Percentiles rank a stretch among this genome's conserved stretches.
Evolutionary conservation across 1,140 invertebrate species (phyloP).

Genomic region (Samia ricini): DNA sequence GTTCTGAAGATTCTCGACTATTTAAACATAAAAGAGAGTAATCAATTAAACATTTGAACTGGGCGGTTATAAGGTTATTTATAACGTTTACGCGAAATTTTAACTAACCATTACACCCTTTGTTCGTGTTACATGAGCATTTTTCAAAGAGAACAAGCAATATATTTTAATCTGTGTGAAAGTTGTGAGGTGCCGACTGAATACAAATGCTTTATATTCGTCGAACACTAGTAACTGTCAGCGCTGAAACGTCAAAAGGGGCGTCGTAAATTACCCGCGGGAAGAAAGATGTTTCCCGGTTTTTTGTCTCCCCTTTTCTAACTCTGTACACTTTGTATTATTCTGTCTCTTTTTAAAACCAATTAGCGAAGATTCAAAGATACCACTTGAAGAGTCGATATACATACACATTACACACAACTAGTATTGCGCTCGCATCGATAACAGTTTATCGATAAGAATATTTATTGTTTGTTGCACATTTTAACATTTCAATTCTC

Average conservation of each 20-base stretch:
- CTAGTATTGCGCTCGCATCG: background rate
- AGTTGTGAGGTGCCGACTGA: background rate
- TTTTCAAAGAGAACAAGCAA: slow-evolving; percentile 34
- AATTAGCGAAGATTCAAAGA: slow-evolving; percentile 56
- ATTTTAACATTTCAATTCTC: too few relatives aligned
- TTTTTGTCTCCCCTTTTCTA: slow-evolving; percentile 27
- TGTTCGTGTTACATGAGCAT: slow-evolving; percentile 34
- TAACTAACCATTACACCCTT: slow-evolving; percentile 55
- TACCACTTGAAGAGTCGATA: slow-evolving; percentile 38
- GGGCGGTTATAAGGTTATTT: background rate
- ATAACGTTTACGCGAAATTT: slow-evolving; percentile 15
- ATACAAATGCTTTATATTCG: background rate
- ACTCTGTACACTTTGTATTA: slow-evolving; percentile 9
- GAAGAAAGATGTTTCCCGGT: slow-evolving; percentile 62
- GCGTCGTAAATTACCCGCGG: slow-evolving; percentile 50
- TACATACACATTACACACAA: background rate
- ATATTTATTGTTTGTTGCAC: background rate
- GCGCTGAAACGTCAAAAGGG: slow-evolving; percentile 50
- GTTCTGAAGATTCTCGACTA: slow-evolving; percentile 2
- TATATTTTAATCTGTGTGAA: slow-evolving; percentile 29
- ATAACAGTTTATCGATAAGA: background rate
- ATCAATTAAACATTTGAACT: slow-evolving; percentile 10
- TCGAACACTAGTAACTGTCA: slow-evolving; percentile 63
- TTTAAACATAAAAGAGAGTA: slow-evolving; percentile 7
- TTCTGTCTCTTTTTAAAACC: slow-evolving; percentile 42